A percentile compares a stretch with the other conserved stretches of the same genome.
phyloP scores from a whole-genome alignment of 1,140 invertebrate species.

The Anthonomus grandis region DNA sequence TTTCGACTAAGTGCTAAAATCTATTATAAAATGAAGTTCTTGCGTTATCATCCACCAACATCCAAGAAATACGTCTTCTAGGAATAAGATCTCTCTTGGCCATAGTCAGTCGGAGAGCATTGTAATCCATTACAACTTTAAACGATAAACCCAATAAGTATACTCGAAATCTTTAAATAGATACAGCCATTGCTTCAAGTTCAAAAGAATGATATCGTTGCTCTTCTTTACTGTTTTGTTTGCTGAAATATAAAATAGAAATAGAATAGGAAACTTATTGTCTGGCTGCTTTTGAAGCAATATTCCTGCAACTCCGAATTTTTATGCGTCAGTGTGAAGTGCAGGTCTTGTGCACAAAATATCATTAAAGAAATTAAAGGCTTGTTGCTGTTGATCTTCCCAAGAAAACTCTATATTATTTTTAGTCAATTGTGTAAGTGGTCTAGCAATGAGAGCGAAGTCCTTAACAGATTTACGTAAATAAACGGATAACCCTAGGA shows the following conservation, averaged over 20 bases:
- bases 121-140: conserved; percentile 44
- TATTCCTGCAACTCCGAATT: too few relatives aligned
- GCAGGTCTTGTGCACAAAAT: too few relatives aligned
- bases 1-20: conserved; percentile 19
- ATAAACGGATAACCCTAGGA: too few relatives aligned
- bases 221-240: conserved; percentile 37
- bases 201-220: conserved; percentile 27
- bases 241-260: conserved; percentile 37
- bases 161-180: conserved; percentile 45
- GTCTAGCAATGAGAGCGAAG: too few relatives aligned
- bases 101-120: conserved; percentile 21
- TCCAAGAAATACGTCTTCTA: conserved; percentile 36
- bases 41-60: conserved; percentile 35
- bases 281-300: too few relatives aligned
- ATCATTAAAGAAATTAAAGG: too few relatives aligned
- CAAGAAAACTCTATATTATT: conserved; percentile 1
- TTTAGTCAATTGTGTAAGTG: too few relatives aligned
- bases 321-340: too few relatives aligned
- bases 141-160: conserved; percentile 44
- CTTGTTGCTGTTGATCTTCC: too few relatives aligned
- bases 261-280: too few relatives aligned
- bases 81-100: conserved; percentile 37
- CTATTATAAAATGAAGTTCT: neutral
- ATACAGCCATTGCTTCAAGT: too few relatives aligned
- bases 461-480: too few relatives aligned